Base-by-base conservation (phyloP, 2,888 invertebrate species). In the Morpho deidamia region DNA sequence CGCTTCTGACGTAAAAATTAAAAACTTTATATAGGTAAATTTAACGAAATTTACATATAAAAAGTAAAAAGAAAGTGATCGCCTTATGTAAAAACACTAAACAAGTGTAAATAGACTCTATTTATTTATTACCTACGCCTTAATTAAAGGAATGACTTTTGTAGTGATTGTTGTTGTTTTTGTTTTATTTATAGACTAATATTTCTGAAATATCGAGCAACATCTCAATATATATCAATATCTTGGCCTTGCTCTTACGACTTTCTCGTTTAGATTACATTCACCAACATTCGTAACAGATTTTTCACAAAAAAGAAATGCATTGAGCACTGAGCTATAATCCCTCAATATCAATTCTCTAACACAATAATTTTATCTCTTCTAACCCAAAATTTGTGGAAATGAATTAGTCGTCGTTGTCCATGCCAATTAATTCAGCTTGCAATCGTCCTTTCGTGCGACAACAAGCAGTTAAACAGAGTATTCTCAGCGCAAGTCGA, bases 381-480 rank as follows among this genome's bases (percentile, higher is more conserved):
- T 23, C 23, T 23, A 23, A 5, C 23, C 1, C 23, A 23, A 23
- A 23, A 23, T 5, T 23, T 23, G 23, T 23, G 23, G 2, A 9
- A 2, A 41, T 44, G n/a, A 42, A 35, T 48, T 92, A 95, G 91
- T 96, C 95, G 83, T 96, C 96, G 80, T 94, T 94, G 80, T 96
- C 96, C 92, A 96, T 92, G 66, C 95, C 96, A 73, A 96, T 92
- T 59, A 96, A 92, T 83, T 96, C 96, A 62, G 95, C 95, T 81
- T 95, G 95, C 82, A 95, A 91, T 69, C 96, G 93, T 58, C 94
- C 94, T 80, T 95, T 95, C 72, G 95, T 94, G 67, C 96, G 94
- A 84, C 97, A 97, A 85, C 96, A 97, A 63, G 96, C 92, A 43
- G 96, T 96, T 89, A 96, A 90, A 86, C 97, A 97, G 74, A 97